Base-by-base conservation (phyloP, 2,797 vertebrate species). In the Semaprochilodus insignis region DNA sequence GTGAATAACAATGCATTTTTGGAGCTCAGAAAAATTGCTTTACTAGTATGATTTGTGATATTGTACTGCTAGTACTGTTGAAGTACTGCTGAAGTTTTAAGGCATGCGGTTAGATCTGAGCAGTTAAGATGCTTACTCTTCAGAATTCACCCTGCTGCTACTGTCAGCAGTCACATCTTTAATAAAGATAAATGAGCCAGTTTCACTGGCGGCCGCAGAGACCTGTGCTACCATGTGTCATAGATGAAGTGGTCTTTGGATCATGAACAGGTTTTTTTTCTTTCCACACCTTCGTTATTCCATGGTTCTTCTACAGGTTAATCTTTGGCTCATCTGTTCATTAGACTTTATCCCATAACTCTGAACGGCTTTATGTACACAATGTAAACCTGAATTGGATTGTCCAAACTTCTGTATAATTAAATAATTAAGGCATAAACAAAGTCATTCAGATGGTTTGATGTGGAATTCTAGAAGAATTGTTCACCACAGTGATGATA, bases 71-170 rank as follows among this genome's bases (percentile, higher is more conserved):
- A 25, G 25, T 14, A 23, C n/a, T n/a, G n/a, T 10, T 21, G 23
- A 62, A 14, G 60, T 36, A 66, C 17, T 14, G 16, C 25, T 31
- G 31, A 25, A 4, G 14, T 65, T 65, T 65, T 5, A 8, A 60
- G 13, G n/a, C n/a, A 25, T 62, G 59, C 14, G 59, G 25, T 31
- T 31, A 25, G 62, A 63, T 63, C 15, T 15, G 62, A 63, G 25
- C 62, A 65, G 63, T 36, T 66, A 66, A 66, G 63, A 66, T 66
- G 63, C 63, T 66, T 66, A 66, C 63, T 19, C 63, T 66, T 66
- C 63, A 66, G 63, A 66, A 66, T 66, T 21, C 63, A 66, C 6
- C 1, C 17, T 19, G 17, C 63, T 66, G 63, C 63, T 66, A 25
- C 63, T 66, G 63, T 66, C 63, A 66, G 63, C 63, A 66, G 31